Conservation (phyloP, 2,797 vertebrate species). For the Rhabdophis nuchalis region DNA sequence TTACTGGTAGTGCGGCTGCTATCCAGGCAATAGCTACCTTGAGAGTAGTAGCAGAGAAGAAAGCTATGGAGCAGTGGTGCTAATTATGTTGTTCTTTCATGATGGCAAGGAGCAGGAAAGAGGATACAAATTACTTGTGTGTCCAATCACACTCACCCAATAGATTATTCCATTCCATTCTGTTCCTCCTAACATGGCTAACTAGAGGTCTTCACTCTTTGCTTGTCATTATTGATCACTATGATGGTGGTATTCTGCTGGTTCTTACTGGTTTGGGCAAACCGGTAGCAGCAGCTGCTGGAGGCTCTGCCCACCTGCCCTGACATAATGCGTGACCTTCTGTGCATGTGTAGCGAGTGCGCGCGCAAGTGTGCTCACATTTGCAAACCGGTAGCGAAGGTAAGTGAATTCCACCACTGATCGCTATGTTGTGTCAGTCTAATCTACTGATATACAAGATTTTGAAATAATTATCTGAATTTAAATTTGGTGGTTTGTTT, state of each 20-base stretch:
- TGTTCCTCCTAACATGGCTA: neutral
- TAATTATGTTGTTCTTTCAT: neutral
- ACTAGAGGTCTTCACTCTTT: neutral
- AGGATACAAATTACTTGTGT: neutral
- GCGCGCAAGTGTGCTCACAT: too few relatives aligned
- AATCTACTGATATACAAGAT: neutral
- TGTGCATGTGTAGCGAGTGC: too few relatives aligned
- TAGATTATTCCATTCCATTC: too few relatives aligned
- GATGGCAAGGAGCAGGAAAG: neutral
- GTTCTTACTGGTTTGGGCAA: too few relatives aligned
- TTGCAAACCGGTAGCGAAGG: too few relatives aligned
- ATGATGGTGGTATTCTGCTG: too few relatives aligned
- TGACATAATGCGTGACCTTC: too few relatives aligned
- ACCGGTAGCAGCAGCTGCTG: too few relatives aligned
- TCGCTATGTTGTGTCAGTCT: neutral
- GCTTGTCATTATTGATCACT: neutral
- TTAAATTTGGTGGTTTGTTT: neutral
- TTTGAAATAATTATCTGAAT: neutral
- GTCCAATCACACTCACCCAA: neutral
- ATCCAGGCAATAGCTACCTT: neutral
- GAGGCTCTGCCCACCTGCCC: too few relatives aligned
- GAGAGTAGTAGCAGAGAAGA: neutral
- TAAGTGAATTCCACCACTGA: neutral
- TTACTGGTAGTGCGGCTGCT: neutral
- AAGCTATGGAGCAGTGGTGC: neutral